Evolutionary conservation across 2,113 vertebrate genomes (phyloP).

Genomic region (Lanius ludovicianus): DNA sequence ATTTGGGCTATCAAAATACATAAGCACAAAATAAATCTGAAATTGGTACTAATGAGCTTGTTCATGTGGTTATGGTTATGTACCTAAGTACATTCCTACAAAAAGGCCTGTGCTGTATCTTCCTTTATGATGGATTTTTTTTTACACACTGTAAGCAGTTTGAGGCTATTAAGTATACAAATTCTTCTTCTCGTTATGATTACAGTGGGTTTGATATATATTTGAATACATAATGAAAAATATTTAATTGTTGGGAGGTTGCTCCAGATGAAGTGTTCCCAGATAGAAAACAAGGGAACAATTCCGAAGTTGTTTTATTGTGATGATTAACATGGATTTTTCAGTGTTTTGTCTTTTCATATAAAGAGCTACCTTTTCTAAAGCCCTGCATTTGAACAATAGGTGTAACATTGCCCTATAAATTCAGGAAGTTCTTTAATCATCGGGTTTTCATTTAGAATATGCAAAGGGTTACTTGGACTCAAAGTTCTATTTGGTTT

Average conservation of each 20-base stretch:
- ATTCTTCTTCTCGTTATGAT: not conserved
- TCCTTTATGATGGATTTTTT: not conserved
- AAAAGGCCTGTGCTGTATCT: not conserved
- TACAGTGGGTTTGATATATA: not conserved
- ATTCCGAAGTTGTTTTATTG: not conserved
- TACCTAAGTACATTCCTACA: not conserved
- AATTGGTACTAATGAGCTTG: not conserved
- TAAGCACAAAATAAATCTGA: not conserved
- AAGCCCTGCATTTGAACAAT: not conserved
- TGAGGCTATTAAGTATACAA: not conserved
- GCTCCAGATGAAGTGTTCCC: not conserved
- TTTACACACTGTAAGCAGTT: not conserved
- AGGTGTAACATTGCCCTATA: not conserved
- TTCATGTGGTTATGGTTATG: not conserved
- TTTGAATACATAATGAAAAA: not conserved
- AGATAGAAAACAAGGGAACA: not conserved
- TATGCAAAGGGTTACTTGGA: not conserved
- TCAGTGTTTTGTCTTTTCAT: not conserved
- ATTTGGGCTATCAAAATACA: not conserved
- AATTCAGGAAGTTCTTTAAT: not conserved
- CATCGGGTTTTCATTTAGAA: not conserved
- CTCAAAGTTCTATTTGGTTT: not conserved
- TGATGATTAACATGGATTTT: not conserved
- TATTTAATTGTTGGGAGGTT: not conserved
- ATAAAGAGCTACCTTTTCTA: not conserved